phyloP scores from a whole-genome alignment of 2,797 vertebrate genomes.

The Acanthiza pusilla region DNA sequence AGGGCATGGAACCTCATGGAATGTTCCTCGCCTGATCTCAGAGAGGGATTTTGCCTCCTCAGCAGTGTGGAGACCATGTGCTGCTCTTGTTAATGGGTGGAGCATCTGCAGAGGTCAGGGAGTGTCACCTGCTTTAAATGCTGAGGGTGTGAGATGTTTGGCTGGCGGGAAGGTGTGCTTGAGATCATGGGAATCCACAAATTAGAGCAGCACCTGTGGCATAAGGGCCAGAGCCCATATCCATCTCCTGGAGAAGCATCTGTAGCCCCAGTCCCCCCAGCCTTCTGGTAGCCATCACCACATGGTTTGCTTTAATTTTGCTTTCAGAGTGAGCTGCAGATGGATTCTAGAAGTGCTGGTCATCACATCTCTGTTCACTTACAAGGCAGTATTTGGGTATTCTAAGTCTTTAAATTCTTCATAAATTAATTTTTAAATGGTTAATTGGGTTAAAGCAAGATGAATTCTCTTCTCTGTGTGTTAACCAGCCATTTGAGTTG shows the following conservation, averaged over 20 bases:
- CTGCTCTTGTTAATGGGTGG: neutral
- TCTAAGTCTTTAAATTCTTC: neutral
- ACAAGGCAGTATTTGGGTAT: neutral
- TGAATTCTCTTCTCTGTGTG: neutral
- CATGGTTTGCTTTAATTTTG: neutral
- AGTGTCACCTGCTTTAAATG: neutral
- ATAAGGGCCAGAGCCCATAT: neutral
- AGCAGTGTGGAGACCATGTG: accelerated
- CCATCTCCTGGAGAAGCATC: neutral
- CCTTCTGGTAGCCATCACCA: neutral
- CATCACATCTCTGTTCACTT: neutral
- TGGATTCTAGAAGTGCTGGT: neutral
- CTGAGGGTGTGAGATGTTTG: neutral
- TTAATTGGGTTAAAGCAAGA: neutral
- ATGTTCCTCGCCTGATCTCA: accelerated
- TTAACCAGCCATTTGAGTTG: neutral
- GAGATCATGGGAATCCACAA: neutral
- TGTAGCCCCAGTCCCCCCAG: neutral
- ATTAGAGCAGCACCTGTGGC: neutral
- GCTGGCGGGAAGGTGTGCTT: neutral
- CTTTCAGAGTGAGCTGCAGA: neutral
- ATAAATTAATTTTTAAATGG: neutral
- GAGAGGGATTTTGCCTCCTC: neutral
- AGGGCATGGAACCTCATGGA: neutral
- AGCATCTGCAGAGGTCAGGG: neutral